Evolutionary conservation across 2,888 invertebrate species (phyloP), one percentile per base, ranked within the genome.

Genomic region (Thumatha senex): DNA sequence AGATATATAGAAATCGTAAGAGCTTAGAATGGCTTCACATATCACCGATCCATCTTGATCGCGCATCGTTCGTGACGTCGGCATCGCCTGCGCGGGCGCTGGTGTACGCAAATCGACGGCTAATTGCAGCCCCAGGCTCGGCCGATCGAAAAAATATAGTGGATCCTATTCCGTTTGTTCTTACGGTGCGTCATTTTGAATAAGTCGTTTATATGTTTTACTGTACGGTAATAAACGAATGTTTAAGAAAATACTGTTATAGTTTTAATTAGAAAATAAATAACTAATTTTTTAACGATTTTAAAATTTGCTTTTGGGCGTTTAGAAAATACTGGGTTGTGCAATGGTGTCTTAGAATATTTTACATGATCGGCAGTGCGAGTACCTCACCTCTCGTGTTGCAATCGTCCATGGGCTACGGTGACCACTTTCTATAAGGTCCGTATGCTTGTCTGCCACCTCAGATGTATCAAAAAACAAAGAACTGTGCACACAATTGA

Each of bases 31-130:
- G 24, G 51, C 54, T 49, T 51, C 54, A 58, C 60, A 58, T 61
- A 65, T 67, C 56, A 55, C 54, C 40, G 49, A 60, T 61, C 51
- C 51, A 61, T 67, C 58, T 63, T 51, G 51, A 67, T 62, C 59
- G 58, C 53, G 58, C 62, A 54, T 66, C 70, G 64, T 51, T 69
- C 69, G 67, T 73, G 69, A 68, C 59, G 62, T 61, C 51, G 57
- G 57, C 35, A 12, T 35, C 18, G 39, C 18, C 56, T 44, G 72
- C 74, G 72, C 71, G 48, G 71, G 67, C 76, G 74, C 72, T 62
- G 54, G 73, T 72, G 76, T 80, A 83, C 76, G 82, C 82, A 82
- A 84, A 86, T 83, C 76, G 80, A 66, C 70, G 76, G 70, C 79
- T 86, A 86, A 86, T 85, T 84, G 76, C 72, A 54, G 73, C 82